These are phyloP conservation scores for Neoarius graeffei DNA, from an alignment of 2,113 vertebrate genomes.

Conservation along the genomic window DNA sequence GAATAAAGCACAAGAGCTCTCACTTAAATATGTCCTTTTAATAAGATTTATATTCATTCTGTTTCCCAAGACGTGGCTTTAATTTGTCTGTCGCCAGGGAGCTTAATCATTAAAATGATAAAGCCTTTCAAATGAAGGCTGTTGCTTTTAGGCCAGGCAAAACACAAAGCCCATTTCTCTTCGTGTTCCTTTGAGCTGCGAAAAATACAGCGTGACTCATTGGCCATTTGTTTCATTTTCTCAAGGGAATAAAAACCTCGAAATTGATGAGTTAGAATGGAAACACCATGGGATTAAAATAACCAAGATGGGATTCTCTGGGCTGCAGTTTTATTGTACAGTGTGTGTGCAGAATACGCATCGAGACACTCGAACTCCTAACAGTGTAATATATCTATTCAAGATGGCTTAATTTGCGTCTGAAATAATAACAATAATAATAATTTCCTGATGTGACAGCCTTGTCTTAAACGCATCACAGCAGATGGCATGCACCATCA, in stretches of 20 bases:
- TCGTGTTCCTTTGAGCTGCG: constrained; percentile 34
- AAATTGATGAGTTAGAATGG: constrained; percentile 42
- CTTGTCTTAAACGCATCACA: background rate
- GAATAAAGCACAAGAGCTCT: constrained; percentile 26
- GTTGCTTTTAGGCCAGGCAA: constrained; percentile 48
- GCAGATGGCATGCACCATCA: background rate
- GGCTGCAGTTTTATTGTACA: constrained; percentile 34
- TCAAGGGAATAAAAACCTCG: constrained; percentile 34
- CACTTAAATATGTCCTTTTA: constrained; percentile 44
- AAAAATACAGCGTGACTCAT: constrained; percentile 34
- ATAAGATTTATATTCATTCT: constrained; percentile 52
- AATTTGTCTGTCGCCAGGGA: constrained; percentile 50
- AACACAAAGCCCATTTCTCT: constrained; percentile 49
- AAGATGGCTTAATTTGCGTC: background rate
- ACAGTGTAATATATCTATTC: background rate
- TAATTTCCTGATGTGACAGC: background rate
- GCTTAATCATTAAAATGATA: constrained; percentile 53
- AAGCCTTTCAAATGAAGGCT: constrained; percentile 51
- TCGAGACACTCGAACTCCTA: constrained; percentile 42
- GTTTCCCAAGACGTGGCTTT: constrained; percentile 47
- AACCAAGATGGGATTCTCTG: constrained; percentile 51
- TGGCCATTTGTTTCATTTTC: constrained; percentile 38
- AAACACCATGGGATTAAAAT: constrained; percentile 52
- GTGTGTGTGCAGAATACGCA: constrained; percentile 45
- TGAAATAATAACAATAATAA: background rate